Evolutionary conservation across 2,888 invertebrate genomes (phyloP).

Genomic region (Cremastobaeus sp.): DNA sequence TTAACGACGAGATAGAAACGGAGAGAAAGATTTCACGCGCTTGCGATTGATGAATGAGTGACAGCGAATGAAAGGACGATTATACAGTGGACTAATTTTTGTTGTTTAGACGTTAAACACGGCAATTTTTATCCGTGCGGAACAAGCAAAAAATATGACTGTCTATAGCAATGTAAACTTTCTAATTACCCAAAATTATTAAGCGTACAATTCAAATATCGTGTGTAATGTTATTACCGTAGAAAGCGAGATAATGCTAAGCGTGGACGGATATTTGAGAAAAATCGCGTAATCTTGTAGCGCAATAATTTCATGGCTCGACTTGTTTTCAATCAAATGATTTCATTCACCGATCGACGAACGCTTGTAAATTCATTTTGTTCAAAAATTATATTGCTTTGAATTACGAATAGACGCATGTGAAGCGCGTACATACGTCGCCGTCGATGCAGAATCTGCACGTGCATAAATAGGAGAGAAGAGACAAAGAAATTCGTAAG

Average conservation of each 20-base stretch:
- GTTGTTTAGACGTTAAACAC: constrained; percentile 47
- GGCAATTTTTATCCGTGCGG: constrained; percentile 48
- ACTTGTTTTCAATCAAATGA: too few relatives aligned
- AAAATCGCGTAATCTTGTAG: constrained; percentile 39
- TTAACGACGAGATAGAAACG: constrained; percentile 39
- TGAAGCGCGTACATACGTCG: constrained; percentile 35
- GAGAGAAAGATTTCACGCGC: constrained; percentile 22
- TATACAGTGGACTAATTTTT: constrained; percentile 42
- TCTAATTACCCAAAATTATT: constrained; percentile 74
- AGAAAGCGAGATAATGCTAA: constrained; percentile 71
- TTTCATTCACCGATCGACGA: too few relatives aligned
- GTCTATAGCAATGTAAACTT: constrained; percentile 75
- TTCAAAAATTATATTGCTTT: constrained; percentile 3
- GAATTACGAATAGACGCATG: constrained; percentile 37
- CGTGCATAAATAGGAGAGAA: constrained; percentile 56
- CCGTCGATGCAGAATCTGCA: constrained; percentile 55
- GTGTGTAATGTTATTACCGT: constrained; percentile 77
- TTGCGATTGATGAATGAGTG: constrained; percentile 30
- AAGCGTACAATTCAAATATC: constrained; percentile 77
- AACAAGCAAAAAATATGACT: constrained; percentile 64
- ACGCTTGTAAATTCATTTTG: constrained; percentile 1
- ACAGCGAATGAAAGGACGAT: constrained; percentile 41
- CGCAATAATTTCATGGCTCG: constrained; percentile 27
- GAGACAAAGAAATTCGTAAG: constrained; percentile 58
- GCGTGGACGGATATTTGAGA: constrained; percentile 34